Percentiles rank a stretch among this genome's conserved stretches.
These are phyloP conservation scores for Furcifer pardalis DNA, from an alignment of 2,797 vertebrate genomes.

Conservation along the genomic window DNA sequence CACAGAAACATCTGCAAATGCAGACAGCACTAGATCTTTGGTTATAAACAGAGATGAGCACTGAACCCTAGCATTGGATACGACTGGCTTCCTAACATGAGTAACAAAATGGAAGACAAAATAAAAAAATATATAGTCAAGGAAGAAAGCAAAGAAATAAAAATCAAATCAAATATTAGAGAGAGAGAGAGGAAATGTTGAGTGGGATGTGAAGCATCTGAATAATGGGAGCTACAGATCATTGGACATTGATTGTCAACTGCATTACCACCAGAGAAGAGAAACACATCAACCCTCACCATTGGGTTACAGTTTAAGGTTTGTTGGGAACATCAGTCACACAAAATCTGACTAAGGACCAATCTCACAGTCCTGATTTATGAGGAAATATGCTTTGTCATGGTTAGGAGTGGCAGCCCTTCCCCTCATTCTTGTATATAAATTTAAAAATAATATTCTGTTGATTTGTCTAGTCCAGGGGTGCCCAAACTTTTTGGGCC, in stretches of 20 bases:
- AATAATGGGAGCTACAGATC: not conserved
- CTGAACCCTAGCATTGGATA: too few species aligned
- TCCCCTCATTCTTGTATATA: not conserved
- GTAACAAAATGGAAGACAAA: too few species aligned
- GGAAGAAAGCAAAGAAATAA: not conserved
- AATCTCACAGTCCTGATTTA: not conserved
- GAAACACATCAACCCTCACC: not conserved
- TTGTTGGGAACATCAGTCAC: not conserved
- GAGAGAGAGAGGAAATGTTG: not conserved
- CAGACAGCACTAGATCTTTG: too few species aligned
- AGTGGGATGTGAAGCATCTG: not conserved
- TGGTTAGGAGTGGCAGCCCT: not conserved
- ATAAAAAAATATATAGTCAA: not conserved
- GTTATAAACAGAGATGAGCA: too few species aligned
- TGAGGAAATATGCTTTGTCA: not conserved
- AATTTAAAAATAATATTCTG: not conserved
- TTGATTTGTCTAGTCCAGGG: not conserved
- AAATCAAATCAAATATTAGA: too few species aligned
- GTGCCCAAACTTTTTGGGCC: too few species aligned
- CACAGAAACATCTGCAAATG: too few species aligned
- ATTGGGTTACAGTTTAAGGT: not conserved
- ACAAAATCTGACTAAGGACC: not conserved
- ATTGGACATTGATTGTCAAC: not conserved
- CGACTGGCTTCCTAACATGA: too few species aligned
- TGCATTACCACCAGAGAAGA: too few species aligned